phyloP scores from a whole-genome alignment of 2,797 vertebrate genomes.

The Xenentodon cancila region DNA sequence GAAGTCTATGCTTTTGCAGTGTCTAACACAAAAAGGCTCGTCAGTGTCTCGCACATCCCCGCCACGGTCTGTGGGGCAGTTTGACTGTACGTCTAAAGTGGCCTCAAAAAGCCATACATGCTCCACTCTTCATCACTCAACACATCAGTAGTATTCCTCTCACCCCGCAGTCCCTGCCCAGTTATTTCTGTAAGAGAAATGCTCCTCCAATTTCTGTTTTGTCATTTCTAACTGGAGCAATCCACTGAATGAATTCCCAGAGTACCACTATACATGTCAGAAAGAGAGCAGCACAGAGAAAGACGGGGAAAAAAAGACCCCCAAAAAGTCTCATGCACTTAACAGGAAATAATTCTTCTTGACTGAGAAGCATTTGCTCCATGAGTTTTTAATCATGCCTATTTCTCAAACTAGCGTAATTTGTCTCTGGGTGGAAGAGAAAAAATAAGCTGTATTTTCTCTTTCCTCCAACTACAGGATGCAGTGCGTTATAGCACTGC shows the following conservation, averaged over 20 bases:
- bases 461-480: conserved; percentile 38
- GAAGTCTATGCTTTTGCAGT: conserved; percentile 22
- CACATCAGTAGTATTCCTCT: conserved; percentile 45
- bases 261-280: conserved; percentile 55
- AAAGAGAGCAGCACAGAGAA: conserved; percentile 39
- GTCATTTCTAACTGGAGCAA: conserved; percentile 71
- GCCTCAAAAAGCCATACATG: conserved; percentile 29
- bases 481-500: conserved; percentile 50
- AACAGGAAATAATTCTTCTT: conserved; percentile 66
- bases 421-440: conserved; percentile 54
- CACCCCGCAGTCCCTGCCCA: conserved; percentile 29
- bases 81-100: conserved; percentile 53
- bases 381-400: conserved; percentile 51
- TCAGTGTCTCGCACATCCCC: conserved; percentile 34
- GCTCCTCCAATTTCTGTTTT: conserved; percentile 69
- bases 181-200: conserved; percentile 63
- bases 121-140: conserved; percentile 30
- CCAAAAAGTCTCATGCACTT: conserved; percentile 41
- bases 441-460: conserved; percentile 54
- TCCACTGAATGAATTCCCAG: conserved; percentile 64
- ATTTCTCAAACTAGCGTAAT: conserved; percentile 71
- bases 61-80: conserved; percentile 26
- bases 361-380: conserved; percentile 57
- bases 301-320: conserved; percentile 18
- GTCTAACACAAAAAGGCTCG: conserved; percentile 33